Evolutionary conservation across 1,140 invertebrate genomes (phyloP), one percentile per base, ranked within the genome.

Genomic region (Drosophila willistoni): DNA sequence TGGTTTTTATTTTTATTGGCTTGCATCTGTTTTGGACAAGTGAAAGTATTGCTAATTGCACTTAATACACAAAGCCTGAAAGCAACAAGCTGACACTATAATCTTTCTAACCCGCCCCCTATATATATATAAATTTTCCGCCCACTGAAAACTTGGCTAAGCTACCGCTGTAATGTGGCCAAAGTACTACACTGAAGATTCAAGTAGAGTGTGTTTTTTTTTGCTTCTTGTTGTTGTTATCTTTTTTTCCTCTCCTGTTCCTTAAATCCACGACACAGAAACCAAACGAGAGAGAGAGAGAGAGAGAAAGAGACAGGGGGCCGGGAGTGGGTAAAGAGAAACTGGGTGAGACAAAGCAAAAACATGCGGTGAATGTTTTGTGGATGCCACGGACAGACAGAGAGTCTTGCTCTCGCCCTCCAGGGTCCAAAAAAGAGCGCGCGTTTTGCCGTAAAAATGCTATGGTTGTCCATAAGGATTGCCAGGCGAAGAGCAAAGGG

Each of bases 111-210:
- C 47, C 51, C 25, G 42, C 70, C 13, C 19, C 6, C 34, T 29
- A 14, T 42, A 34, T 41, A 14, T 29, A 29, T 29, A 7, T 29
- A 7, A 5, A 29, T 34, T 14, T 63, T 47, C 33, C 22, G 82
- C 68, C 76, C 76, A 71, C 73, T 77, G 77, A 64, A 72, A 80
- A 74, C 70, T 85, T 74, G 78, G 74, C 63, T 78, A 75, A 74
- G 78, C 72, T 71, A 78, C 78, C 65, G 25, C 73, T 67, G 64
- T 62, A 69, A 68, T 85, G 78, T 85, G 82, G 68, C 44, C 65
- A 78, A 64, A 66, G 47, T 64, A 67, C 61, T 68, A 65, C 41
- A 68, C 41, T 41, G 47, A 7, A 59, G 42, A 14, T 59, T 77
- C 19, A 61, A 67, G 71, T 69, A 47, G 56, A 22, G 33, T 63